phyloP scores from a whole-genome alignment of 2,888 invertebrate species.

The Nesidiocoris tenuis region DNA sequence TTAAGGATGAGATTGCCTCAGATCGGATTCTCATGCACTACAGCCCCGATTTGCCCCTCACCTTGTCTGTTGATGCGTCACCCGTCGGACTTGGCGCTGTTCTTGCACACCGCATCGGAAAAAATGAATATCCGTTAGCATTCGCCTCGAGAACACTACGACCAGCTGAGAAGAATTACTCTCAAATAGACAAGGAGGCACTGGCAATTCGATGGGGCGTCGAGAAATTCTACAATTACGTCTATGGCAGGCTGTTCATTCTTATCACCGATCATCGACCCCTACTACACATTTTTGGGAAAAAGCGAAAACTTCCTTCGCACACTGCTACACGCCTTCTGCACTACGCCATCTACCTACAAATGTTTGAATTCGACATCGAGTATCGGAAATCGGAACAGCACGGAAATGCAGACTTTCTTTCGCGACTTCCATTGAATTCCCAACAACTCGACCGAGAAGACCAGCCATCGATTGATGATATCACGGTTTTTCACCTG shows the following conservation, averaged over 20 bases:
- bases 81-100: conserved; percentile 32
- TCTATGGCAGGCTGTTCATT: conserved; percentile 53
- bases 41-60: not conserved
- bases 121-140: conserved; percentile 5
- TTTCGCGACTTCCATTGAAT: conserved; percentile 11
- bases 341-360: too few relatives aligned
- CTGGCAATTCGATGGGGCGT: conserved; percentile 52
- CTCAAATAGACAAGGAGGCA: conserved; percentile 47
- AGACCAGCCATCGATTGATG: not conserved
- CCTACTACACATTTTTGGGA: conserved; percentile 46
- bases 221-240: conserved; percentile 54
- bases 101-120: conserved; percentile 21
- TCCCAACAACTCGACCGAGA: conserved; percentile 8
- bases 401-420: conserved; percentile 16
- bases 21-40: conserved; percentile 16
- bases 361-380: too few relatives aligned
- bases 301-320: conserved; percentile 1
- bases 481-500: not conserved
- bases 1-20: conserved; percentile 18
- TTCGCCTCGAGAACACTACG: conserved; percentile 11
- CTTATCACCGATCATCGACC: conserved; percentile 54
- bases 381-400: too few relatives aligned
- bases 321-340: conserved; percentile 7
- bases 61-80: conserved; percentile 29
- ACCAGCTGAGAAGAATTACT: conserved; percentile 29